Evolutionary conservation across 2,113 vertebrate genomes (phyloP).

Genomic region (Hydrolagus affinis): DNA sequence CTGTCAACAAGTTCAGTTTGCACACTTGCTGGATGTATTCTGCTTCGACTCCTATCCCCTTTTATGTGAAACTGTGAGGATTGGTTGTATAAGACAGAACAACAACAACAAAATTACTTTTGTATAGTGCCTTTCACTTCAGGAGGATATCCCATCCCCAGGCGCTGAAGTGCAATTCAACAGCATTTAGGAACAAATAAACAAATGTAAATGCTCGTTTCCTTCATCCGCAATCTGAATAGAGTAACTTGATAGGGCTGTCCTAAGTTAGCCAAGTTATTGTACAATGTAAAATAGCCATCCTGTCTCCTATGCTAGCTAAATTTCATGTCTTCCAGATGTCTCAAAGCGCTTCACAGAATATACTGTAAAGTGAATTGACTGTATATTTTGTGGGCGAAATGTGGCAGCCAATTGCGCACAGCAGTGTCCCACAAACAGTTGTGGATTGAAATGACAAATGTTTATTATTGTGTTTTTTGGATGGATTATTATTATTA

Average conservation of each 20-base stretch:
- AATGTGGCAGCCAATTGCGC: background rate
- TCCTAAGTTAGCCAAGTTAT: slow-evolving; percentile 1
- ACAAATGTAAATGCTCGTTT: background rate
- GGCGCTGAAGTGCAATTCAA: slow-evolving; percentile 14
- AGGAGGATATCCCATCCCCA: too few species aligned
- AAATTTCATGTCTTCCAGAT: too few species aligned
- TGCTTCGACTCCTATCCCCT: too few species aligned
- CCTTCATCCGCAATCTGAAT: background rate
- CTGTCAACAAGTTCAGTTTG: too few species aligned
- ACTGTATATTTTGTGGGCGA: background rate
- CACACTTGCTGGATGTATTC: too few species aligned
- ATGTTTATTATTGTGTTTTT: too few species aligned
- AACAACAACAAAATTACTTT: too few species aligned
- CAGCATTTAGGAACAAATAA: background rate
- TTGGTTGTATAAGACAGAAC: background rate
- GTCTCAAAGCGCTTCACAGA: too few species aligned
- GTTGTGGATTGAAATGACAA: background rate
- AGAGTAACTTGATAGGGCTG: background rate
- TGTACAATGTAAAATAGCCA: background rate
- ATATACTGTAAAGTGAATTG: too few species aligned
- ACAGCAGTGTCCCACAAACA: background rate
- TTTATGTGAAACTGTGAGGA: too few species aligned
- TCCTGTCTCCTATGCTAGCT: too few species aligned
- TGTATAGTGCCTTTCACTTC: too few species aligned
- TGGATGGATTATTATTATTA: background rate